Evolutionary conservation across 1,140 invertebrate species (phyloP), one percentile per base, ranked within the genome.

Genomic region (Cotesia typhae): DNA sequence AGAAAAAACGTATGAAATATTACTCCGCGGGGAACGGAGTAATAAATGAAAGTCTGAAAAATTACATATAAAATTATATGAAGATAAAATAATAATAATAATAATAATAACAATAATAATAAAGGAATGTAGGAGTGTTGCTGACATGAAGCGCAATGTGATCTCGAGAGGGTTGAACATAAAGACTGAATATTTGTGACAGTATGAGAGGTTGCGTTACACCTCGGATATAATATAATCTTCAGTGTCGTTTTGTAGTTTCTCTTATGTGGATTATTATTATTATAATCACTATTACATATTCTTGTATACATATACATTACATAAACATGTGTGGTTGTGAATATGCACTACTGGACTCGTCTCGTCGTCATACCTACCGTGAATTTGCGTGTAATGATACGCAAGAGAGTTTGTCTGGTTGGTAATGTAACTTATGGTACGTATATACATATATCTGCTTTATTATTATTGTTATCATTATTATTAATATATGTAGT

Each of bases 101-200:
- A 12, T 55, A 17, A 12, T 9, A 9, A 20, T 6, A 38, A 12
- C 2, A 9, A 63, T 41, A 65, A 65, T 37, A 28, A 52, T 35
- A 9, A 52, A 28, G 12, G 36, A 53, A 17, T 6, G 20, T 17
- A 17, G 12, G 17, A 36, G 17, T 64, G 61, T 64, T 41, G 61
- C 12, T 36, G 59, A 60, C 59, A 36, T 60, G 59, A 35, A 20
- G 59, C 61, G 61, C 61, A 64, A 64, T 61, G 67, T 14, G 53
- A 61, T 20, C 53, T 14, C 20, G 59, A 35, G 38, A 57, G 36
- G 41, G 51, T 61, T 37, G n/a, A 17, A 10, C 41, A 47, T 37
- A 51, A 67, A 59, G 57, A 59, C 57, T 41, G 53, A 60, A 67
- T 52, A 67, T 73, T 67, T 41, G 53, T 53, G 69, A 70, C 60